Evolutionary conservation across 1,140 invertebrate species (phyloP).

Genomic region (Euglossa dilemma): DNA sequence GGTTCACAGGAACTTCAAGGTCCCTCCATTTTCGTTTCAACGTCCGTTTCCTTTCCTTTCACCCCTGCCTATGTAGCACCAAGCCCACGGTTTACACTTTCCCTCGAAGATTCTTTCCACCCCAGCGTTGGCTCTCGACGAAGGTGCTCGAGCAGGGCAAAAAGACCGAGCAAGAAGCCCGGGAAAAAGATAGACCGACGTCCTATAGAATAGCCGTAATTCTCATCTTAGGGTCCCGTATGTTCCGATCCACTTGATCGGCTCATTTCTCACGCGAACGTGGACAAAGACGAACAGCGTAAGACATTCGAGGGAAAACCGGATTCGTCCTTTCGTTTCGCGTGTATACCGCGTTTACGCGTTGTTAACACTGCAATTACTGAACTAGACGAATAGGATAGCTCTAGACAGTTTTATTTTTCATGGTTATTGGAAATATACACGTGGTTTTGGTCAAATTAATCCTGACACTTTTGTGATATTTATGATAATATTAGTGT

Average conservation of each 20-base stretch:
- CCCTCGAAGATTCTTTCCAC: not conserved
- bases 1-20: not conserved
- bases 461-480: too few species aligned
- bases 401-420: too few species aligned
- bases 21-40: not conserved
- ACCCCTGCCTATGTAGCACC: not conserved
- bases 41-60: not conserved
- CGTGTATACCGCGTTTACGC: too few species aligned
- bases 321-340: constrained; percentile 12
- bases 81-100: constrained; percentile 19
- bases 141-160: not conserved
- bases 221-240: constrained; percentile 23
- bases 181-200: constrained; percentile 28
- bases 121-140: not conserved
- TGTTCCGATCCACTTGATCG: constrained; percentile 52
- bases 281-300: constrained; percentile 4
- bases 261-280: constrained; percentile 36
- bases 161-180: not conserved
- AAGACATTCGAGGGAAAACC: constrained; percentile 16
- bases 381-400: too few species aligned
- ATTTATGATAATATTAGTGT: too few species aligned
- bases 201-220: constrained; percentile 48
- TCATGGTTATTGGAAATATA: too few species aligned
- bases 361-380: too few species aligned
- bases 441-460: too few species aligned